Evolutionary conservation across 2,888 invertebrate species (phyloP).

Genomic region (Drosophila affinis): DNA sequence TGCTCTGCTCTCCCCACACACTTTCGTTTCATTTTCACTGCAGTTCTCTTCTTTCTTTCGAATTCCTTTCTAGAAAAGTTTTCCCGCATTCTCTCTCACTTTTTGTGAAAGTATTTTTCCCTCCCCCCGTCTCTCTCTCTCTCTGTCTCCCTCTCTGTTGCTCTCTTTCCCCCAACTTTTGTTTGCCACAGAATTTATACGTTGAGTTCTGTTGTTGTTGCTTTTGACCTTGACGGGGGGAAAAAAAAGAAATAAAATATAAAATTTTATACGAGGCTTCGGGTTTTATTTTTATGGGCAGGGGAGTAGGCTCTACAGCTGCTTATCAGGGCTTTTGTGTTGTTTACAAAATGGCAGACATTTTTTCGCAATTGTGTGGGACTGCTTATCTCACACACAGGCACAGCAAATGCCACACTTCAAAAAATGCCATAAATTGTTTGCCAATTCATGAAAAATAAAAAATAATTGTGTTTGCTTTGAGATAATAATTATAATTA

Average conservation of each 20-base stretch:
- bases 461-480: constrained; percentile 28
- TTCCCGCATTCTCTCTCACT: constrained; percentile 29
- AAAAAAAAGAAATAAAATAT: constrained; percentile 20
- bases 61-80: constrained; percentile 62
- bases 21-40: constrained; percentile 52
- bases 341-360: constrained; percentile 78
- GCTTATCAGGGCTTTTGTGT: constrained; percentile 49
- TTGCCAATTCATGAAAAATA: constrained; percentile 47
- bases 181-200: constrained; percentile 51
- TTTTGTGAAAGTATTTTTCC: constrained; percentile 63
- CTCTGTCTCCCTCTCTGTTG: constrained; percentile 32
- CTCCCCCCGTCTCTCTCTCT: constrained; percentile 9
- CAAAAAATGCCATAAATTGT: constrained; percentile 69
- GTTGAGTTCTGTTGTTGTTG: constrained; percentile 33
- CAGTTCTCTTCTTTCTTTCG: constrained; percentile 34
- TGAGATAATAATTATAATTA: constrained; percentile 58
- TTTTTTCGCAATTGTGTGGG: constrained; percentile 27
- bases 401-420: constrained; percentile 34
- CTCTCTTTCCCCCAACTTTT: constrained; percentile 18
- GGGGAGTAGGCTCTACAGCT: background rate
- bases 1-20: constrained; percentile 50
- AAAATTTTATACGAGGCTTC: constrained; percentile 30
- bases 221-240: constrained; percentile 63
- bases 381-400: constrained; percentile 33
- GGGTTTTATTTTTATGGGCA: constrained; percentile 50